Base-by-base conservation (phyloP, 2,797 vertebrate genomes). In the Sebastes iracundus region DNA sequence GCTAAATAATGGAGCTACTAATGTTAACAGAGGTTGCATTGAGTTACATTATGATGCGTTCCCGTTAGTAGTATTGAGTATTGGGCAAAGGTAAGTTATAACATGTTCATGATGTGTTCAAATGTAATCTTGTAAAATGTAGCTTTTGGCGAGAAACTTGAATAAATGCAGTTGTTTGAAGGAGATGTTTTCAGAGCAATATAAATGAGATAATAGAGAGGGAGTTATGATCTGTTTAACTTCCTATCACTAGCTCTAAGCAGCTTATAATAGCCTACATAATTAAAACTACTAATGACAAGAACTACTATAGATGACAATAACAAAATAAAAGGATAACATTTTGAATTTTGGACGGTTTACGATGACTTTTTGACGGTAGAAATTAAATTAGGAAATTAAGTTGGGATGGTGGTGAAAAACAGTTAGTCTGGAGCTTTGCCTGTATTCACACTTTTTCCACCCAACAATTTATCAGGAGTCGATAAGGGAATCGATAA, bases 191-290 rank as follows among this genome's bases (percentile, higher is more conserved):
- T 22, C 49, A 53, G 8, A 53, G 20, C 49, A 22, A 22, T 20
- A 22, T 53, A 16, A 42, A 42, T 0, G 0, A 42, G 6, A 42
- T 42, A 53, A n/a, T 0, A 53, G 18, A 53, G 8, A 53, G 20
- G 8, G 20, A n/a, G 14, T 53, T 53, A 53, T n/a, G 49, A 53
- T 3, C 20, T 20, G 49, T 52, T 52, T 52, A 52, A 52, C 49
- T 53, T 53, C 16, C 46, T 0, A 49, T 20, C 46, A 20, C 46
- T 8, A 49, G 46, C 46, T 49, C 46, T 49, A 49, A 53, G 49
- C 20, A 53, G 49, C 49, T 53, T 53, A 16, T 53, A 22, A n/a
- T 49, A 46, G 42, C 42, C 42, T 52, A n/a, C 20, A 53, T 53
- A 0, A n/a, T 53, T 53, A 53, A 53, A 53, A 22, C 20, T 53